Evolutionary conservation across 2,113 vertebrate species (phyloP).

Genomic region (Donacobius atricapilla): DNA sequence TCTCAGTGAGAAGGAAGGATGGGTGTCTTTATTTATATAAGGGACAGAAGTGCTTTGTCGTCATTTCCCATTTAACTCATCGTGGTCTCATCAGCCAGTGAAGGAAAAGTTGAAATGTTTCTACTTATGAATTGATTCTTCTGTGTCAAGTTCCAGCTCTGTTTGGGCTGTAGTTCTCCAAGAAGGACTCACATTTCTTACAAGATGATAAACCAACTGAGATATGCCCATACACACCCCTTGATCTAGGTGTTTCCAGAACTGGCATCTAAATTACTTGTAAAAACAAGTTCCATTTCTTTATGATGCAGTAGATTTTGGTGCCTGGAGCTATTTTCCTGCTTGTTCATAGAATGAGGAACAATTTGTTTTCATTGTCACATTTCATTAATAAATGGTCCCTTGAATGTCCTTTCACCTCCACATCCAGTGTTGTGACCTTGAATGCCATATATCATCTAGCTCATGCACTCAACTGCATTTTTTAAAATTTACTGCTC

Average conservation of each 20-base stretch:
- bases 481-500: neutral
- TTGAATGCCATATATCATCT: neutral
- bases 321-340: neutral
- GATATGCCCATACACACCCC: fast-evolving
- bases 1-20: neutral
- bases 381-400: neutral
- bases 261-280: neutral
- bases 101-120: neutral
- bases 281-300: neutral
- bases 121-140: neutral
- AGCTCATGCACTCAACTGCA: neutral
- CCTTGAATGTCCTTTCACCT: neutral
- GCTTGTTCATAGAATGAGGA: neutral
- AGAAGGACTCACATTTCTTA: neutral
- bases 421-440: neutral
- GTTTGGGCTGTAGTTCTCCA: neutral
- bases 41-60: neutral
- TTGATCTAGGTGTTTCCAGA: neutral
- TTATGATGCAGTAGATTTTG: neutral
- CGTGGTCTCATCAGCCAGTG: neutral
- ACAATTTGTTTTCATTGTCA: neutral
- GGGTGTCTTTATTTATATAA: neutral
- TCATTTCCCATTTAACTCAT: neutral
- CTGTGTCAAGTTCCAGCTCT: neutral
- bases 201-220: neutral